These are phyloP conservation scores for Drosophila anomelani DNA, from an alignment of 2,888 invertebrate species.

Conservation along the genomic window DNA sequence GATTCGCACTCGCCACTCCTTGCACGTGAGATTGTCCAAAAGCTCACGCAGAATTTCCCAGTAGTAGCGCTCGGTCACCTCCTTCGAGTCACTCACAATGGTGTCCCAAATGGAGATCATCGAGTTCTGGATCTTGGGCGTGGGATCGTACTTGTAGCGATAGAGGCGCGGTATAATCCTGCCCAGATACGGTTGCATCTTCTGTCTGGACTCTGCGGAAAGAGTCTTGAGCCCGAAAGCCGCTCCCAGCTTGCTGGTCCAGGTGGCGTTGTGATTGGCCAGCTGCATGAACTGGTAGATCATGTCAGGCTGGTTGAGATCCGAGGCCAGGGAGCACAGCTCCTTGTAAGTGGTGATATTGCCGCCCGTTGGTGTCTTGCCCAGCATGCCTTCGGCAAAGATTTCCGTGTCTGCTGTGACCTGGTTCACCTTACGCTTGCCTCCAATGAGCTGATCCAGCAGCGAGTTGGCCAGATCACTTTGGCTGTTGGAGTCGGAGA, in stretches of 20 bases:
- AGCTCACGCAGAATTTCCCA: conserved; percentile 89
- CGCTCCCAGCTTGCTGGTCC: conserved; percentile 96
- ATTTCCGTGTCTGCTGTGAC: conserved; percentile 93
- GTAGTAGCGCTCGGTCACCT: conserved; percentile 87
- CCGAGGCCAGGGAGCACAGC: conserved; percentile 95
- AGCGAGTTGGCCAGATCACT: conserved; percentile 91
- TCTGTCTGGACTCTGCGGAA: conserved; percentile 92
- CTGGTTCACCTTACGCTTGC: conserved; percentile 89
- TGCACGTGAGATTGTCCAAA: conserved; percentile 91
- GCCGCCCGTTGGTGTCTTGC: conserved; percentile 94
- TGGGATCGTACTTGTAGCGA: conserved; percentile 94
- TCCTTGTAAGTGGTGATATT: conserved; percentile 97
- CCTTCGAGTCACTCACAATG: conserved; percentile 93
- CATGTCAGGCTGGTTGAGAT: conserved; percentile 97
- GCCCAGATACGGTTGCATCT: conserved; percentile 92
- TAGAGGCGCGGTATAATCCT: conserved; percentile 95
- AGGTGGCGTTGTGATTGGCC: conserved; percentile 96
- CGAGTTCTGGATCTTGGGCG: conserved; percentile 94
- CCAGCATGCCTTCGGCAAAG: conserved; percentile 94
- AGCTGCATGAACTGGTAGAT: conserved; percentile 98
- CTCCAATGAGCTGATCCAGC: conserved; percentile 93
- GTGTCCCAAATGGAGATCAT: conserved; percentile 98
- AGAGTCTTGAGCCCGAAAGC: conserved; percentile 96
- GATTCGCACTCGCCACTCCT: conserved; percentile 95
- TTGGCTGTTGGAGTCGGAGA: conserved; percentile 90